Evolutionary conservation across 2,797 vertebrate genomes (phyloP), one percentile per base, ranked within the genome.

Genomic region (Mus caroli): DNA sequence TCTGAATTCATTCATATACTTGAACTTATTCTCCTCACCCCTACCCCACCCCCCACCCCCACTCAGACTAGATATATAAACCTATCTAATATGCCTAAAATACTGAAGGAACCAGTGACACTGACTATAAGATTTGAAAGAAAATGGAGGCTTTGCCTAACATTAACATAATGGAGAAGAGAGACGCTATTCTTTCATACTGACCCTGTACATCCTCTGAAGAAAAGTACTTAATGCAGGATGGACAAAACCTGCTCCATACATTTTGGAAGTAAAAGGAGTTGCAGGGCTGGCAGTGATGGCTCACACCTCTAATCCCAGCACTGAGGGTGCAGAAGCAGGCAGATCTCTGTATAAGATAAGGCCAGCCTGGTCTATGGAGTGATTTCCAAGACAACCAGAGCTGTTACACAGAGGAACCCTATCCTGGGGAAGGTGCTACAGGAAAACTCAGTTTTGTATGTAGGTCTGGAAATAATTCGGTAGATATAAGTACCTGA

Each of bases 151-250:
- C 50, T 31, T 96, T 62, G 62, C 60, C n/a, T 88, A 88, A 93
- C 84, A 88, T 13, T 76, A 86, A 93, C n/a, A 87, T 28, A 67
- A 0, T 12, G 7, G 76, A 92, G 84, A 0, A 60, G 90, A 88
- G 71, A 62, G 91, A 90, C 64, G 1, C 62, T 14, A 43, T 75
- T 60, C 62, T 91, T 97, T 91, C 89, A 94, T 91, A 96, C 26
- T 82, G 58, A 89, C 62, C 60, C 94, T 43, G 3, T n/a, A 79
- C n/a, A 8, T 67, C 93, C 78, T 92, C 77, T 92, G 46, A 14
- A n/a, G 88, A 28, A 94, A 94, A 97, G 56, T 43, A 88, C 50
- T 8, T 50, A 50, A 50, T 1, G n/a, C 26, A 95, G 26, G 79
- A 46, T 79, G 43, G 79, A 77, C 43, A 91, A 93, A 96, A 94